Percentiles rank a stretch among this genome's conserved stretches.
phyloP scores from a whole-genome alignment of 2,113 vertebrate species.

The Gopherus evgoodei region DNA sequence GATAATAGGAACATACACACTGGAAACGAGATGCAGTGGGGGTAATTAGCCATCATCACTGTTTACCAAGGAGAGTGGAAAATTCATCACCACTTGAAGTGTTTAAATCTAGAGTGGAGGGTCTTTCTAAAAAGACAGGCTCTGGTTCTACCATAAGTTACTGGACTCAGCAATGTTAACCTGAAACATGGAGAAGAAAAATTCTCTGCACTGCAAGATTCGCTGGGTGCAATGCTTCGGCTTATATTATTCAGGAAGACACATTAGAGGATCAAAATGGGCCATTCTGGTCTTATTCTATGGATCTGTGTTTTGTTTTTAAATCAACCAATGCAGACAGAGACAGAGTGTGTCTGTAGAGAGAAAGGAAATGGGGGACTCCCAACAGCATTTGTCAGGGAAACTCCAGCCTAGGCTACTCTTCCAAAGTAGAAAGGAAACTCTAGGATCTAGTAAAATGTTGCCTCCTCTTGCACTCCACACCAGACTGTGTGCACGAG shows the following conservation, averaged over 20 bases:
- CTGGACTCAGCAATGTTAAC: background rate
- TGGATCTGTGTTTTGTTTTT: background rate
- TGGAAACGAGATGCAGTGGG: background rate
- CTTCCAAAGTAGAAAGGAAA: background rate
- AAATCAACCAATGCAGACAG: background rate
- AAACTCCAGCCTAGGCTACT: background rate
- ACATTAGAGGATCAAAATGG: background rate
- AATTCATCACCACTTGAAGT: background rate
- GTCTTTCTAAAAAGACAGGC: too few relatives aligned
- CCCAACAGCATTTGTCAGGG: background rate
- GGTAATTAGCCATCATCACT: background rate
- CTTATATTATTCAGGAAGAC: background rate
- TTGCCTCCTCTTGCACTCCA: background rate
- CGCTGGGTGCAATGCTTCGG: background rate
- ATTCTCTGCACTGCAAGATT: background rate
- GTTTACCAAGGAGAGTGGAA: background rate
- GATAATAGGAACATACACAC: background rate
- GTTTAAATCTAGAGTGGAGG: background rate
- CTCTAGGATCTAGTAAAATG: background rate
- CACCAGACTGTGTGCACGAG: background rate
- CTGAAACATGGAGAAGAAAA: background rate
- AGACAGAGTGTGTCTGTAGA: background rate
- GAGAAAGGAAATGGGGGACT: background rate
- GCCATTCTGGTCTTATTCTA: background rate
- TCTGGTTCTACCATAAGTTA: background rate